Evolutionary conservation across 2,113 vertebrate species (phyloP).

Genomic region (Brachyistius frenatus): DNA sequence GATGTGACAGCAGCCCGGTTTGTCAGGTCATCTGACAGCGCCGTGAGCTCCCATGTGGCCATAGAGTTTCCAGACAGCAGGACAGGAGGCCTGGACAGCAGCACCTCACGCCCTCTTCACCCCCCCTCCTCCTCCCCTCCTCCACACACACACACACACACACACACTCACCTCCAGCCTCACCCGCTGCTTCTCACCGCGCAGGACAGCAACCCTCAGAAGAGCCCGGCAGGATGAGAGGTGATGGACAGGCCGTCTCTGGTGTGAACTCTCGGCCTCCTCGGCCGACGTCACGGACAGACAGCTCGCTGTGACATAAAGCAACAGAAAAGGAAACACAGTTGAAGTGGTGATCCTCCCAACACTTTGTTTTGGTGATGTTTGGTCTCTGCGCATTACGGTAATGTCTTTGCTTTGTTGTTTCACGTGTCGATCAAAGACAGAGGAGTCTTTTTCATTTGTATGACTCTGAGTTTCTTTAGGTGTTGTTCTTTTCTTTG

Average conservation of each 20-base stretch:
- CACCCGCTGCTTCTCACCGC: conserved; percentile 63
- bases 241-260: conserved; percentile 75
- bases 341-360: conserved; percentile 36
- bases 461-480: background rate
- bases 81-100: conserved; percentile 71
- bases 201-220: conserved; percentile 78
- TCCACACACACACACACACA: background rate
- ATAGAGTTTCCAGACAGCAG: conserved; percentile 73
- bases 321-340: conserved; percentile 24
- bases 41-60: conserved; percentile 73
- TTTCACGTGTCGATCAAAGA: conserved; percentile 18
- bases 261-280: conserved; percentile 59
- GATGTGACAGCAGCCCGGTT: conserved; percentile 68
- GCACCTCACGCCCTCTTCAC: conserved; percentile 47
- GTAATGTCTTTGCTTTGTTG: conserved; percentile 38
- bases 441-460: background rate
- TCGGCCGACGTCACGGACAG: conserved; percentile 48
- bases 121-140: background rate
- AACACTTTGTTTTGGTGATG: conserved; percentile 2
- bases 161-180: conserved; percentile 45
- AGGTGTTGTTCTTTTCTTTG: conserved; percentile 38
- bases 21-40: conserved; percentile 76
- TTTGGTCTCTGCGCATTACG: background rate
- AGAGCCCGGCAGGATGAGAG: conserved; percentile 67
- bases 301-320: conserved; percentile 51